Evolutionary conservation across 2,797 vertebrate species (phyloP).

Genomic region (Paguma larvata): DNA sequence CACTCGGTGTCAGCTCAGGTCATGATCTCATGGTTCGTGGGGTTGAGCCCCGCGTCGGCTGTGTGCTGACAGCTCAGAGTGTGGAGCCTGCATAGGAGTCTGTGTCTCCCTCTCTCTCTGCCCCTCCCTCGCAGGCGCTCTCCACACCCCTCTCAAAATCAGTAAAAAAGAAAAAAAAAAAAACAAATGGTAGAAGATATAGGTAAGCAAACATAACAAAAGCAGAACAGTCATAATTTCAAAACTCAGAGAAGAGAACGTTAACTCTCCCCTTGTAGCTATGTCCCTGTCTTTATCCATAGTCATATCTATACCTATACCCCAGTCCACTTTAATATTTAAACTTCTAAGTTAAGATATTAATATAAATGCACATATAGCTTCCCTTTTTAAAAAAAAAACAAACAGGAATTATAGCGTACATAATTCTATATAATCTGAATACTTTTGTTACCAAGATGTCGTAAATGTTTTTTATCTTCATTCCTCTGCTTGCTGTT

Average conservation of each 20-base stretch:
- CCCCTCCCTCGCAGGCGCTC: too few species aligned
- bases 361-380: not conserved
- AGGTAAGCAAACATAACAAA: not conserved
- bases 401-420: not conserved
- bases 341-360: not conserved
- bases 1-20: too few species aligned
- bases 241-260: not conserved
- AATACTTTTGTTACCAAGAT: not conserved
- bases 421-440: not conserved
- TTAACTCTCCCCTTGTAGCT: too few species aligned
- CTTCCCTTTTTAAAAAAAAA: not conserved
- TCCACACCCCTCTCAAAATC: too few species aligned
- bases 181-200: not conserved
- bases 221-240: not conserved
- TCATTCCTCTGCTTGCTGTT: not conserved
- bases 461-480: not conserved
- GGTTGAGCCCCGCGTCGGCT: too few species aligned
- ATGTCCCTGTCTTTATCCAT: rapidly evolving
- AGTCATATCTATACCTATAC: not conserved
- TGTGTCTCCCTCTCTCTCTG: too few species aligned
- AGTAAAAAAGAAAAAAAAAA: too few species aligned
- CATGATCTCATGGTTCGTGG: too few species aligned
- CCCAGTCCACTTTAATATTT: not conserved
- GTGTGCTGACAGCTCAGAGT: too few species aligned
- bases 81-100: too few species aligned